Evolutionary conservation across 2,888 invertebrate species (phyloP), one percentile per base, ranked within the genome.

Genomic region (Adelognathus sp.): DNA sequence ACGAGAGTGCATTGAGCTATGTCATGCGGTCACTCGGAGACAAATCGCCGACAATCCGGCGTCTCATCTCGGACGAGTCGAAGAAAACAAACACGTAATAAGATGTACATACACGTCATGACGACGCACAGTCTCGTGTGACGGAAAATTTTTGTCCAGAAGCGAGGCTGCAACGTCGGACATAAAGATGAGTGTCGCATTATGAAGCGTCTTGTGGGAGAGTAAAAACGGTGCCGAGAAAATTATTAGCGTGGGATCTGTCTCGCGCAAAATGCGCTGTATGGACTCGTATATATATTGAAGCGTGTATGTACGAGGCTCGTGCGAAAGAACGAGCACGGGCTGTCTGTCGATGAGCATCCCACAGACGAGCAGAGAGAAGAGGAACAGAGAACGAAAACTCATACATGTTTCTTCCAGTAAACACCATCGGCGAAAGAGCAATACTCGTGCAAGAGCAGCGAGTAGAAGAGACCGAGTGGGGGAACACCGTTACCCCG

Each of bases 171-270:
- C 71, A 29, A 7, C 41, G 18, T 60, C 39, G 41, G 63, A 74
- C 73, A 69, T 64, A 64, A 73, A 70, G 69, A 58, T 52, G 64
- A 44, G 74, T 79, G 85, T 83, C 83, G 72, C 82, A 81, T 85
- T 82, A 81, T n/a, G n/a, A 83, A 82, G 69, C 81, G 72, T 82
- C 79, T 61, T 46, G 69, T 82, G 54, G n/a, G n/a, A n/a, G n/a
- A n/a, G n/a, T n/a, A n/a, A 79, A 82, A 86, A 79, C 80, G 82
- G 82, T 82, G 84, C 82, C 83, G 73, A 56, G 82, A 83, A n/a
- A 87, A 88, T 89, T 86, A 88, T 89, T 88, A 88, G 86, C 87
- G 90, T 90, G 90, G 88, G 89, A 89, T 87, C 85, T 86, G 85
- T 85, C 36, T 36, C 36, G 36, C 9, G 11, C 44, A 21, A 21